phyloP scores from a whole-genome alignment of 2,797 vertebrate genomes.

The Chaetophractus vellerosus region DNA sequence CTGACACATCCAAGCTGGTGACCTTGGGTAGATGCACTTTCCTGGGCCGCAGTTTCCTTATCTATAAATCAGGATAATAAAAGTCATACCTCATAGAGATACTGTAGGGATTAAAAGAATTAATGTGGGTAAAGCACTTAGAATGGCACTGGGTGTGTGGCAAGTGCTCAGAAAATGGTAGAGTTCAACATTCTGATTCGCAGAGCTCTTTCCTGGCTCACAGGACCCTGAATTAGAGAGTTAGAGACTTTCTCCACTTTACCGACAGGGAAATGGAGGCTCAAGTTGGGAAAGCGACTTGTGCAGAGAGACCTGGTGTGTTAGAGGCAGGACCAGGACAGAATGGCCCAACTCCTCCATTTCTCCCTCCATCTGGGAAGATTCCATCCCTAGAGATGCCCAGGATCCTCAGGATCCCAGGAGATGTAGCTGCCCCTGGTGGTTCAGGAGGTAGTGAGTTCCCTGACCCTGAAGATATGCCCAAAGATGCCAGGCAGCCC shows the following conservation, averaged over 20 bases:
- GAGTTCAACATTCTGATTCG: not conserved
- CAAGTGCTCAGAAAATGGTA: not conserved
- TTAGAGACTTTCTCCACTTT: not conserved
- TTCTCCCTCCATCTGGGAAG: not conserved
- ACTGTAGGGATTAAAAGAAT: not conserved
- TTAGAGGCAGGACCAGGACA: not conserved
- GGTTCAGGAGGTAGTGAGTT: not conserved
- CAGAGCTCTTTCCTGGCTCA: not conserved
- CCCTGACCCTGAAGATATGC: not conserved
- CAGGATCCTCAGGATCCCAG: not conserved
- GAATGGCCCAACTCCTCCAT: not conserved
- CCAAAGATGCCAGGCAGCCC: not conserved
- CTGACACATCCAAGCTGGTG: not conserved
- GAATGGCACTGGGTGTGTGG: not conserved
- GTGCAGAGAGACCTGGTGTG: not conserved
- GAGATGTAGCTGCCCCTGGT: not conserved
- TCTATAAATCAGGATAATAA: not conserved
- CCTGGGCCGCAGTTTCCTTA: constrained; percentile 20
- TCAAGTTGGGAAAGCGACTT: not conserved
- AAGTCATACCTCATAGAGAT: not conserved
- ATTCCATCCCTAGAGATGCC: not conserved
- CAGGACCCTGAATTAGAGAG: not conserved
- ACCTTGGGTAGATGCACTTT: not conserved
- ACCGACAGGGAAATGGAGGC: not conserved
- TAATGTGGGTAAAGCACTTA: constrained; percentile 29